Percentiles rank a stretch among this genome's conserved stretches.
Conservation (phyloP, 2,113 vertebrate genomes). For the Malurus alboscapulatus region DNA sequence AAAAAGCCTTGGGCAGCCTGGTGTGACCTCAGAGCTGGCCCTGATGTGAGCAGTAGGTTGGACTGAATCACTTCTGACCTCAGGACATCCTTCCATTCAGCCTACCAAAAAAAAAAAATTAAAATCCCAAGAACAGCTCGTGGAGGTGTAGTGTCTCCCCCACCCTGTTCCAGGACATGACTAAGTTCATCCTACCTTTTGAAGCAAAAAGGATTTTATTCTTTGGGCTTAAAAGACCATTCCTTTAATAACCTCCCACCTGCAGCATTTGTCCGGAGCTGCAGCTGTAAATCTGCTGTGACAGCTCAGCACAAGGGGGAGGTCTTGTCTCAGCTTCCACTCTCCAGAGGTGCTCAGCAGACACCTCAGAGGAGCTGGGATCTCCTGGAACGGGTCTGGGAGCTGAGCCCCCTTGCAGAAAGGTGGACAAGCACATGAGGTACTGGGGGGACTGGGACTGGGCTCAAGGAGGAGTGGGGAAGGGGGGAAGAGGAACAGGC, state of each 20-base stretch:
- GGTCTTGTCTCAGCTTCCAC: not conserved
- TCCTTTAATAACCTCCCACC: not conserved
- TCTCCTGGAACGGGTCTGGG: not conserved
- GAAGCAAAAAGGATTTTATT: not conserved
- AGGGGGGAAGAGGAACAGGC: not conserved
- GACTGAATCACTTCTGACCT: not conserved
- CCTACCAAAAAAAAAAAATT: not conserved
- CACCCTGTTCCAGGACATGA: not conserved
- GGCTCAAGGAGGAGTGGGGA: not conserved
- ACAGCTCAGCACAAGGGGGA: conserved; percentile 12
- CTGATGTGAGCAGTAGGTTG: not conserved
- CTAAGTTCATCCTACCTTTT: not conserved
- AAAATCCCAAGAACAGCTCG: not conserved
- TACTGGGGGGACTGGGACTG: too few species aligned
- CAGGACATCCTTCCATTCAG: not conserved
- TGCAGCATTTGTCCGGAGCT: not conserved
- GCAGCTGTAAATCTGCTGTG: not conserved
- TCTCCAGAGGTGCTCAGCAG: not conserved
- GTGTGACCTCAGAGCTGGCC: not conserved
- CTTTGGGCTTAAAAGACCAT: not conserved
- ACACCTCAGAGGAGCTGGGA: not conserved
- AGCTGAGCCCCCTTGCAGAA: not conserved
- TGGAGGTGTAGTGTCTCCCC: not conserved
- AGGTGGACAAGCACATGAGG: not conserved
- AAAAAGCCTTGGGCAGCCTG: not conserved